Percentiles rank a stretch among this genome's conserved stretches.
These are phyloP conservation scores for Apodemia mormo DNA, from an alignment of 2,888 invertebrate species.

Conservation along the genomic window DNA sequence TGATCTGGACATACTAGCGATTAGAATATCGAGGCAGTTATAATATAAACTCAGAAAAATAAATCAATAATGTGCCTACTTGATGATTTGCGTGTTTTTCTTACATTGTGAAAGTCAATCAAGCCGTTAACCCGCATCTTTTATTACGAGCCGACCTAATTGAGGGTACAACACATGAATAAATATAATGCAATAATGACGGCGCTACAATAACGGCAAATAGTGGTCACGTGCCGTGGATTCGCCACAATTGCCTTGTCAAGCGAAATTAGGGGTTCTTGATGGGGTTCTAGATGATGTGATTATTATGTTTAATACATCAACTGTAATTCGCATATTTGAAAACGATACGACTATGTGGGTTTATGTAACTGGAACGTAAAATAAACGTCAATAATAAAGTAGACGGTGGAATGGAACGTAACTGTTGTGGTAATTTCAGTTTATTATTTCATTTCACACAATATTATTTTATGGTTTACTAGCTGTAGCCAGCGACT, in stretches of 20 bases:
- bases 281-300: conserved; percentile 65
- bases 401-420: neutral
- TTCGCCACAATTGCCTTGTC: conserved; percentile 71
- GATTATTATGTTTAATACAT: conserved; percentile 55
- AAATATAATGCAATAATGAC: conserved; percentile 59
- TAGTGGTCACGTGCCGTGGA: conserved; percentile 75
- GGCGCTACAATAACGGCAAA: conserved; percentile 68
- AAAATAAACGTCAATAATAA: neutral
- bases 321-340: conserved; percentile 29
- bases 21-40: too few species aligned
- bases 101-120: conserved; percentile 40
- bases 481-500: too few species aligned
- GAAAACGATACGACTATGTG: conserved; percentile 36
- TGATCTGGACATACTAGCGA: too few species aligned
- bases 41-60: too few species aligned
- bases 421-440: neutral
- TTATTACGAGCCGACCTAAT: conserved; percentile 63
- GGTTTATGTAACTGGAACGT: conserved; percentile 28
- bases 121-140: conserved; percentile 62
- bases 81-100: conserved; percentile 32
- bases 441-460: too few species aligned
- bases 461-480: too few species aligned
- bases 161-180: conserved; percentile 58
- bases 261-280: conserved; percentile 53
- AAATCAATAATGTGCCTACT: neutral